A percentile compares a stretch with the other conserved stretches of the same genome.
These are phyloP conservation scores for Cremastinae sp. DNA, from an alignment of 2,888 invertebrate species.

Conservation along the genomic window DNA sequence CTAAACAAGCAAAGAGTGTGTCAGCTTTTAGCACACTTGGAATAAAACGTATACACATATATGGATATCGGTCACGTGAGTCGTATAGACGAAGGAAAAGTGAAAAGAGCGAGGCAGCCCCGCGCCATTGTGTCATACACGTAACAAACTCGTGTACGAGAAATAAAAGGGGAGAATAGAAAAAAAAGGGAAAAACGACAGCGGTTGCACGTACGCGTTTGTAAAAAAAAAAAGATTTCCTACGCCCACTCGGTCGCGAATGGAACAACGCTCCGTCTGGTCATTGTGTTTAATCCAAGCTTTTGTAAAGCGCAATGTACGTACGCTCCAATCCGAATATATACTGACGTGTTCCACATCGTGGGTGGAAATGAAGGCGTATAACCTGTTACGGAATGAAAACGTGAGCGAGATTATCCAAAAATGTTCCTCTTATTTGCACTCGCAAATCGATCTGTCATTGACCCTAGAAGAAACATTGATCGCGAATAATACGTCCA, in stretches of 20 bases:
- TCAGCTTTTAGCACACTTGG: too few relatives aligned
- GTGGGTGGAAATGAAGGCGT: constrained; percentile 63
- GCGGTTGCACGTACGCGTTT: not conserved
- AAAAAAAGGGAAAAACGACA: constrained; percentile 2
- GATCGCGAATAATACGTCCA: too few relatives aligned
- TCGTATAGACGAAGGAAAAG: constrained; percentile 12
- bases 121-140: constrained; percentile 1
- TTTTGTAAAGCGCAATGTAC: not conserved
- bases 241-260: constrained; percentile 45
- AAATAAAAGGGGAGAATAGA: not conserved
- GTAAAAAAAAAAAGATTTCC: constrained; percentile 35
- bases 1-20: too few relatives aligned
- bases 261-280: constrained; percentile 42
- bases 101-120: not conserved
- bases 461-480: not conserved
- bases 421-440: constrained; percentile 12
- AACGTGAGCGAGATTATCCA: constrained; percentile 37
- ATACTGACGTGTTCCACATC: constrained; percentile 12
- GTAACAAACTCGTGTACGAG: not conserved
- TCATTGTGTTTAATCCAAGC: constrained; percentile 15
- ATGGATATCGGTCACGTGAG: constrained; percentile 34
- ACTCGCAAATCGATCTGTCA: not conserved
- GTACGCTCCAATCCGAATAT: constrained; percentile 5
- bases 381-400: constrained; percentile 69
- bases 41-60: not conserved